These are phyloP conservation scores for Danio tinwini DNA, from an alignment of 2,797 vertebrate genomes.

Conservation along the genomic window DNA sequence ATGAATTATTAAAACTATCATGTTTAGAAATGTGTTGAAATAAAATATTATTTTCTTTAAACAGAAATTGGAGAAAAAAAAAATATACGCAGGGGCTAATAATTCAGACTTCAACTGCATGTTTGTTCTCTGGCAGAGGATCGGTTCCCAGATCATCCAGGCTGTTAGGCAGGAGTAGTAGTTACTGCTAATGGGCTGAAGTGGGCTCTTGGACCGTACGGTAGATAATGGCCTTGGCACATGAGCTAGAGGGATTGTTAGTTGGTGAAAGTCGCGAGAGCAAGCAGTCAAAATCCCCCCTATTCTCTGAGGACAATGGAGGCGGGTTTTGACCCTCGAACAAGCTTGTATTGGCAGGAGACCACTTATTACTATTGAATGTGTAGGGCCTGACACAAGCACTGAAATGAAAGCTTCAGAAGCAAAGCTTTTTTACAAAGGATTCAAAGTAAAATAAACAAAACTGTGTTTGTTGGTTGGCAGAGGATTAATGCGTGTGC, in stretches of 20 bases:
- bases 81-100: too few species aligned
- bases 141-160: not conserved
- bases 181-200: conserved; percentile 17
- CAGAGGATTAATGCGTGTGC: not conserved
- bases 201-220: not conserved
- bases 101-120: too few species aligned
- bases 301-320: not conserved
- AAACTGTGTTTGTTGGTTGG: not conserved
- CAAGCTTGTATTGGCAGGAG: not conserved
- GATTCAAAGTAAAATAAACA: not conserved
- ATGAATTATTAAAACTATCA: too few species aligned
- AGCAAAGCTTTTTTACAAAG: not conserved
- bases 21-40: too few species aligned
- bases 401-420: not conserved
- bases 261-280: not conserved
- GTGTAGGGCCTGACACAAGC: not conserved
- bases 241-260: conserved; percentile 2
- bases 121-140: not conserved
- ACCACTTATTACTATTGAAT: not conserved
- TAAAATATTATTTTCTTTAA: too few species aligned
- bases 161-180: not conserved
- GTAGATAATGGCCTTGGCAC: not conserved
- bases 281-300: not conserved
- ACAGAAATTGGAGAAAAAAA: too few species aligned
- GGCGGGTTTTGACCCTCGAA: not conserved